A percentile compares a stretch with the other conserved stretches of the same genome.
phyloP scores from a whole-genome alignment of 2,797 vertebrate species.

The Sebastes matsubarae region DNA sequence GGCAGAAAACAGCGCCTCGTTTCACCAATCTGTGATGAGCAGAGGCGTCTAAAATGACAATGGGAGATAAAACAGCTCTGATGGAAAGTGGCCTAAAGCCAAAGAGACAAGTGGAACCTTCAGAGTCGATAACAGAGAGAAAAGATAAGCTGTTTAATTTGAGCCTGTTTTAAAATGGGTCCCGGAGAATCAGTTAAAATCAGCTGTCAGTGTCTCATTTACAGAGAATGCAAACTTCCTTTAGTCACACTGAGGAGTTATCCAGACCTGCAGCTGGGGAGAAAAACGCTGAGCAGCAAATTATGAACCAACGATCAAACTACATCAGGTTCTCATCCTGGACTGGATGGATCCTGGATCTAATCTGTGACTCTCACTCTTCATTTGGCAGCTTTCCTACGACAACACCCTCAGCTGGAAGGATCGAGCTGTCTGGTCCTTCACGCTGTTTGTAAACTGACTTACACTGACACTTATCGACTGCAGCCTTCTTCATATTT shows the following conservation, averaged over 20 bases:
- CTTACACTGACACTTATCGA: too few species aligned
- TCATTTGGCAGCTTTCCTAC: neutral
- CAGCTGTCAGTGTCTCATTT: neutral
- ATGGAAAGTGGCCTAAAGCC: constrained; percentile 31
- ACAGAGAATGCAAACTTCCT: neutral
- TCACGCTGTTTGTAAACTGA: neutral
- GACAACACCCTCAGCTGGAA: neutral
- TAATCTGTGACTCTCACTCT: neutral
- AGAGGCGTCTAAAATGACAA: constrained; percentile 22
- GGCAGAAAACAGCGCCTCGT: constrained; percentile 11
- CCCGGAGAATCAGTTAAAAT: constrained; percentile 7
- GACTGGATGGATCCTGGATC: neutral
- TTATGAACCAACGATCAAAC: neutral
- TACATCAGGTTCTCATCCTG: neutral
- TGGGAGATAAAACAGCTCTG: constrained; percentile 25
- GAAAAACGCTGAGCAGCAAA: neutral
- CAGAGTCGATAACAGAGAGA: constrained; percentile 16
- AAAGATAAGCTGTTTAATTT: constrained; percentile 47
- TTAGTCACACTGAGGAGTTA: constrained; percentile 2
- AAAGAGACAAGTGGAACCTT: constrained; percentile 33
- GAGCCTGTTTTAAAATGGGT: neutral
- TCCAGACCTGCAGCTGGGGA: neutral
- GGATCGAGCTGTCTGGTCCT: neutral
- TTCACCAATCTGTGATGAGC: constrained; percentile 26
- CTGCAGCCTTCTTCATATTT: neutral